phyloP scores from a whole-genome alignment of 2,888 invertebrate species.

The Tubulanus polymorphus region DNA sequence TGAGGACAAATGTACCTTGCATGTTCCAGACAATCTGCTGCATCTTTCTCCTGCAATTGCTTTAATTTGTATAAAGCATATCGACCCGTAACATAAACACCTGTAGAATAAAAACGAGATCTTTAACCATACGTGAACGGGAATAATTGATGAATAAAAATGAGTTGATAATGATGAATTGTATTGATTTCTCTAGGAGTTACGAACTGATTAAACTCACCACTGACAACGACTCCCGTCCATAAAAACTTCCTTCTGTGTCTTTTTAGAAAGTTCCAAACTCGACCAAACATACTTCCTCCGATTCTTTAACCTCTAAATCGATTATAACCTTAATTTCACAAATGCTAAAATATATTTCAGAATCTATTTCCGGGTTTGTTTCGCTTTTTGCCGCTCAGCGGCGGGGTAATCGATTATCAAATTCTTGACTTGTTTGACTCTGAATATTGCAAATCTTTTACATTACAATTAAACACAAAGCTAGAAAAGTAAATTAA shows the following conservation, averaged over 20 bases:
- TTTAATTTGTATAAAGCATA: constrained; percentile 74
- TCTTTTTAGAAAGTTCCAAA: constrained; percentile 72
- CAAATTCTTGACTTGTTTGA: too few species aligned
- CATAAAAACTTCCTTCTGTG: constrained; percentile 81
- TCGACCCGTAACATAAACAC: constrained; percentile 67
- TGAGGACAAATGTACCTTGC: constrained; percentile 56
- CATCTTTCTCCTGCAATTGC: constrained; percentile 81
- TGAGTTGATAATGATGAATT: background rate
- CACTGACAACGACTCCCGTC: constrained; percentile 72
- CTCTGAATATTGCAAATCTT: too few species aligned
- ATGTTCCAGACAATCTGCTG: constrained; percentile 74
- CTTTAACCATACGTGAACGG: background rate
- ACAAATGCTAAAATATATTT: too few species aligned
- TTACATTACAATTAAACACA: too few species aligned
- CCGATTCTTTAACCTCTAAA: too few species aligned
- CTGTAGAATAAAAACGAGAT: constrained; percentile 21
- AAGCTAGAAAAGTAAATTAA: too few species aligned
- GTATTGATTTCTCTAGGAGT: background rate
- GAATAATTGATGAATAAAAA: too few species aligned
- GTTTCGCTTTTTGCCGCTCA: too few species aligned
- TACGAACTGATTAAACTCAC: constrained; percentile 20
- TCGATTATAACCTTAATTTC: too few species aligned
- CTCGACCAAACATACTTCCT: constrained; percentile 70
- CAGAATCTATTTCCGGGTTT: too few species aligned
- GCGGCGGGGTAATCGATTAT: too few species aligned